Percentiles rank a stretch among this genome's conserved stretches.
These are phyloP conservation scores for Drosophila albomicans DNA, from an alignment of 1,140 invertebrate species.

Conservation along the genomic window DNA sequence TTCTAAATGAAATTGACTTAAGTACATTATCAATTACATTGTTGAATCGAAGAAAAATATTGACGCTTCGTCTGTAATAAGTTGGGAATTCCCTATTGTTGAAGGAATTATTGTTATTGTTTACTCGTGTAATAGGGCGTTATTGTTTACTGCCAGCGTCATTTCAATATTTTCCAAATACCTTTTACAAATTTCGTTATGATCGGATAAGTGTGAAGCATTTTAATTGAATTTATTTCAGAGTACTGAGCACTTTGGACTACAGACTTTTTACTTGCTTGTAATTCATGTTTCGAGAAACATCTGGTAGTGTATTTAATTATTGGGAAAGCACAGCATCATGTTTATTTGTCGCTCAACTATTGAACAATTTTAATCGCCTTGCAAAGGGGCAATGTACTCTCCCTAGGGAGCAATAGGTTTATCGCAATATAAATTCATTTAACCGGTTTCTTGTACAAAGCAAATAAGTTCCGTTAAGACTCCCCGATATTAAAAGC, in stretches of 20 bases:
- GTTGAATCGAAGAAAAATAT: background rate
- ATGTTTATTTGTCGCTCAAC: background rate
- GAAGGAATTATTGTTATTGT: background rate
- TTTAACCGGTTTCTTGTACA: background rate
- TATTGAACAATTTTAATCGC: too few relatives aligned
- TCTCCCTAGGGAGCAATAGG: slow-evolving; percentile 6
- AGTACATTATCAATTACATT: background rate
- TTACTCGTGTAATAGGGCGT: background rate
- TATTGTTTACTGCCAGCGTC: too few relatives aligned
- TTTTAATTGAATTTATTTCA: too few relatives aligned
- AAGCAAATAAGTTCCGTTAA: background rate
- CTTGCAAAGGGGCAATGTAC: background rate
- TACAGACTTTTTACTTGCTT: background rate
- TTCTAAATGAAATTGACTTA: background rate
- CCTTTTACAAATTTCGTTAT: too few relatives aligned
- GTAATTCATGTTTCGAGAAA: background rate
- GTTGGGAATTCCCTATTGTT: slow-evolving; percentile 1
- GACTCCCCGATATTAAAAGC: background rate
- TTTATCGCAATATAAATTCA: background rate
- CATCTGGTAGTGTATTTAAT: background rate
- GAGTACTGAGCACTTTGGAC: too few relatives aligned
- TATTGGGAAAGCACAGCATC: background rate
- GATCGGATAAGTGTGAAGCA: too few relatives aligned
- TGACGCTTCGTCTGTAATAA: background rate
- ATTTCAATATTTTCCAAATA: too few relatives aligned